Evolutionary conservation across 2,113 vertebrate species (phyloP).

Genomic region (Circaetus gallicus): DNA sequence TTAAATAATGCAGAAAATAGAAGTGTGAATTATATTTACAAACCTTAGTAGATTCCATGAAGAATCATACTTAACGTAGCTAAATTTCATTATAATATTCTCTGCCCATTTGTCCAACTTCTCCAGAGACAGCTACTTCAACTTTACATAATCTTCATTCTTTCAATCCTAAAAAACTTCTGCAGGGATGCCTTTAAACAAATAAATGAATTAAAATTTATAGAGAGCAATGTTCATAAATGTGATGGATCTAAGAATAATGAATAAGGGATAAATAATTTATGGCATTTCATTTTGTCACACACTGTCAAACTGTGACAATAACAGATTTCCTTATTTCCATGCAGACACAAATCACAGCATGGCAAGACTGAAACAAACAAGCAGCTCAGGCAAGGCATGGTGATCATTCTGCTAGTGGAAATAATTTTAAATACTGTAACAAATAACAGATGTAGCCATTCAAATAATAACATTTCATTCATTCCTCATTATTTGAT

Average conservation of each 20-base stretch:
- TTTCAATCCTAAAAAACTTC: neutral
- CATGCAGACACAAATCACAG: constrained; percentile 9
- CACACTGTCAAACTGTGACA: constrained; percentile 27
- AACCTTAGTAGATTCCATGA: neutral
- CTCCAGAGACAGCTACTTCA: neutral
- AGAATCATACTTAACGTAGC: neutral
- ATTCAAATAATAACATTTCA: neutral
- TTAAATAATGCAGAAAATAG: neutral
- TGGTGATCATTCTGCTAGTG: neutral
- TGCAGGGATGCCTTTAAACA: neutral
- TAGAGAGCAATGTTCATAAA: constrained; percentile 7
- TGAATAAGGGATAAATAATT: constrained; percentile 43
- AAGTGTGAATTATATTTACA: neutral
- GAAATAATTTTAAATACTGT: neutral
- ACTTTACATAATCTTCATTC: neutral
- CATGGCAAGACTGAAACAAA: constrained; percentile 10
- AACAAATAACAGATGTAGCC: neutral
- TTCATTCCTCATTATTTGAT: neutral
- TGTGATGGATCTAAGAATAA: constrained; percentile 9
- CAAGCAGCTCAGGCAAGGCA: neutral
- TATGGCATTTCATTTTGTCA: constrained; percentile 35
- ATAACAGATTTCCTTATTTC: constrained; percentile 40
- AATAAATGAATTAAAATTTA: constrained; percentile 38
- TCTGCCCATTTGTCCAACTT: neutral
- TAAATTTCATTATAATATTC: neutral